A percentile compares a stretch with the other conserved stretches of the same genome.
Conservation (phyloP, 2,888 invertebrate species). For the Phyllotreta striolata region DNA sequence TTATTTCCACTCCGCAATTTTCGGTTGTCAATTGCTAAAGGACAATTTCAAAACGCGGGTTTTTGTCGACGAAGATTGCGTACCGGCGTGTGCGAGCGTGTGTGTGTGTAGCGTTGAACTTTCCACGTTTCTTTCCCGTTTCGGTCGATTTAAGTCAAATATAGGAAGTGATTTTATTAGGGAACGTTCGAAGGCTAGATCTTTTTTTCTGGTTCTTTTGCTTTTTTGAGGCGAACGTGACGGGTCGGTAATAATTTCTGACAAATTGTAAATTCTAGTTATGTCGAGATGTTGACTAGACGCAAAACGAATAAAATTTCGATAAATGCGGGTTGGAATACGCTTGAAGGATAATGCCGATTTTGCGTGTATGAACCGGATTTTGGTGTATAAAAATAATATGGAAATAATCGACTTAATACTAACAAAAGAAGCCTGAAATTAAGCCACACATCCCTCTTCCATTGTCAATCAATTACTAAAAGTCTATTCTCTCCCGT, state of each 20-base stretch:
- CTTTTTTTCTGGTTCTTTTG: background rate
- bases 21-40: conserved; percentile 41
- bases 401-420: no score
- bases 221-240: conserved; percentile 5
- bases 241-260: conserved; percentile 1
- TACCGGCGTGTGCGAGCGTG: conserved; percentile 13
- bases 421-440: no score
- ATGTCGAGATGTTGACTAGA: no score
- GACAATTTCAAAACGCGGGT: conserved; percentile 31
- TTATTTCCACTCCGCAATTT: conserved; percentile 53
- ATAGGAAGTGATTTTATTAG: conserved; percentile 22
- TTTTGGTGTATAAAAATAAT: no score
- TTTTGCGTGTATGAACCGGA: no score
- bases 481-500: conserved; percentile 9
- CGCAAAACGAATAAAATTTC: no score
- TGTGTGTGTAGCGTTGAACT: conserved; percentile 3
- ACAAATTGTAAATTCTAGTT: background rate
- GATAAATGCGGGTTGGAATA: no score
- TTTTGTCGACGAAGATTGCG: conserved; percentile 27
- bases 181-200: background rate
- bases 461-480: conserved; percentile 2
- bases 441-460: background rate
- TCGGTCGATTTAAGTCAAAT: conserved; percentile 23
- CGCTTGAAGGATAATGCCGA: no score
- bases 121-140: conserved; percentile 15